These are phyloP conservation scores for Volucella inflata DNA, from an alignment of 2,888 invertebrate genomes.

Conservation along the genomic window DNA sequence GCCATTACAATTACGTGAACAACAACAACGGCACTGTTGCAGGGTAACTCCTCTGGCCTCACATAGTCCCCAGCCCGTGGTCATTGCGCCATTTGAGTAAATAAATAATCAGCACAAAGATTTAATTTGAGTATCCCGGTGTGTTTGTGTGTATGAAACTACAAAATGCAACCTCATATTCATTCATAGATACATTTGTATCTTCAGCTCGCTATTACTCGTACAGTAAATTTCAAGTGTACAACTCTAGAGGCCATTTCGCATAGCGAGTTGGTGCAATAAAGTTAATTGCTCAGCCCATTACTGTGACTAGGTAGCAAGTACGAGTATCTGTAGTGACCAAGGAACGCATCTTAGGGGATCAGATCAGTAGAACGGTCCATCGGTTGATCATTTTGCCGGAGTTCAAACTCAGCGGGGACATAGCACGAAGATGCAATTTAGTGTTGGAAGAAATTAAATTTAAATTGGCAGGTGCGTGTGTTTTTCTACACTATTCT, in stretches of 20 bases:
- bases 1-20: slow-evolving; percentile 62
- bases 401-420: not conserved
- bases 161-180: slow-evolving; percentile 48
- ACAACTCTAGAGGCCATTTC: slow-evolving; percentile 19
- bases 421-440: slow-evolving; percentile 64
- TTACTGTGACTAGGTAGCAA: slow-evolving; percentile 67
- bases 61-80: slow-evolving; percentile 10
- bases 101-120: slow-evolving; percentile 69
- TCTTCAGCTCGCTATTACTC: slow-evolving; percentile 44
- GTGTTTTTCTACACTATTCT: slow-evolving; percentile 18
- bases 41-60: slow-evolving; percentile 5
- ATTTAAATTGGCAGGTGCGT: slow-evolving; percentile 73
- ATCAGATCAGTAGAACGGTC: not conserved
- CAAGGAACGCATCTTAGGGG: slow-evolving; percentile 12
- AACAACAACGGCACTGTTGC: slow-evolving; percentile 21
- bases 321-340: slow-evolving; percentile 3
- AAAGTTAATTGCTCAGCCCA: slow-evolving; percentile 64
- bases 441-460: slow-evolving; percentile 49
- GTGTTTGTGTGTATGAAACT: not conserved
- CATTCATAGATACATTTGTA: slow-evolving; percentile 67
- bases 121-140: slow-evolving; percentile 66
- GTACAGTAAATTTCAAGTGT: slow-evolving; percentile 61
- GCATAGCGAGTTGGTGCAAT: slow-evolving; percentile 51
- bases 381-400: too few relatives aligned
- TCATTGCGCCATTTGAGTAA: slow-evolving; percentile 55